phyloP scores from a whole-genome alignment of 2,888 invertebrate species.

The Neocrepidodera transversa region DNA sequence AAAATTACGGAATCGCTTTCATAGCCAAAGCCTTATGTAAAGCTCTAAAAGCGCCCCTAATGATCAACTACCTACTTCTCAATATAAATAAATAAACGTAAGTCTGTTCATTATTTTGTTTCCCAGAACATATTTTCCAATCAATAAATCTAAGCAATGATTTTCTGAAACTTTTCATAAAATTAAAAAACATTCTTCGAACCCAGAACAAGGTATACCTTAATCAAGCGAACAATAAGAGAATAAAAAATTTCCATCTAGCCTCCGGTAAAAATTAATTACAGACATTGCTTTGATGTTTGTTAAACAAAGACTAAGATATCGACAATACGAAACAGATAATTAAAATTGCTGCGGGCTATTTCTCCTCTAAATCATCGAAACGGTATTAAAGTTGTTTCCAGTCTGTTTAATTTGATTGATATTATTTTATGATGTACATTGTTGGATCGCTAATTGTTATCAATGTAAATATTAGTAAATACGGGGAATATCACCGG shows the following conservation, averaged over 20 bases:
- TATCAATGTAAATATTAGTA: too few relatives aligned
- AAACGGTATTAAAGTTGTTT: constrained; percentile 14
- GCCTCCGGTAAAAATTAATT: constrained; percentile 7
- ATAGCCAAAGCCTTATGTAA: too few relatives aligned
- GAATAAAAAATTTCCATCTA: not conserved
- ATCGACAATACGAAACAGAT: constrained; percentile 17
- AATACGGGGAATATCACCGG: too few relatives aligned
- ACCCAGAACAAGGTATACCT: not conserved
- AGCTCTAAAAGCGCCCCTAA: too few relatives aligned
- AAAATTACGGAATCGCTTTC: too few relatives aligned
- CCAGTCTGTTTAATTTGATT: constrained; percentile 6
- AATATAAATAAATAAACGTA: too few relatives aligned
- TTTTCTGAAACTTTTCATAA: too few relatives aligned
- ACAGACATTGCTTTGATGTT: constrained; percentile 14
- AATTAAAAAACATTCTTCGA: not conserved
- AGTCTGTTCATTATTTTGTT: too few relatives aligned
- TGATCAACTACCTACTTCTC: too few relatives aligned
- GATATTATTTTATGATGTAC: not conserved
- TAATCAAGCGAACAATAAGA: not conserved
- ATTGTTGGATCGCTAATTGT: too few relatives aligned
- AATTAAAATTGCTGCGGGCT: constrained; percentile 11
- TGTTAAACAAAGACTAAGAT: constrained; percentile 12
- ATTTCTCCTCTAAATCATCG: constrained; percentile 10
- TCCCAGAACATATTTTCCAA: too few relatives aligned
- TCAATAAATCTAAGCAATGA: too few relatives aligned